phyloP scores from a whole-genome alignment of 2,888 invertebrate genomes.

The Steinernema carpocapsae region DNA sequence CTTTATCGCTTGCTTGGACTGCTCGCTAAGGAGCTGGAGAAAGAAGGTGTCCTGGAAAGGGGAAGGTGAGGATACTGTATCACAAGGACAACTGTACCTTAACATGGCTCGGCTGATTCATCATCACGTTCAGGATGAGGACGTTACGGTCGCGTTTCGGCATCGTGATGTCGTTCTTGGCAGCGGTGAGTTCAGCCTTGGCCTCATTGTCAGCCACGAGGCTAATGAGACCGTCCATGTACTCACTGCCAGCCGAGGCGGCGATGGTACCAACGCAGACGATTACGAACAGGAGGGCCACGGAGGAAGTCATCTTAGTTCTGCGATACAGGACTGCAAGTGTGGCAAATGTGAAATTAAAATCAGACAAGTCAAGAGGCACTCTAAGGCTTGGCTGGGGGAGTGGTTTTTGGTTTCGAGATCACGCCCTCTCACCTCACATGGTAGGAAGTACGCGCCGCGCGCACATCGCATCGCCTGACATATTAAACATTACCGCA shows the following conservation, averaged over 20 bases:
- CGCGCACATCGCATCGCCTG: background rate
- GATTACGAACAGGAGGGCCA: background rate
- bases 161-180: slow-evolving; percentile 6
- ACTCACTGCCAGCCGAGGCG: background rate
- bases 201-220: background rate
- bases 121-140: slow-evolving; percentile 26
- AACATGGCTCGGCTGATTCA: slow-evolving; percentile 9
- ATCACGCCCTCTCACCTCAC: background rate
- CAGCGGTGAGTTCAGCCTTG: slow-evolving; percentile 1
- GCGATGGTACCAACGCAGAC: background rate
- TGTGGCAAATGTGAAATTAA: no score
- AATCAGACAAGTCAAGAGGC: background rate
- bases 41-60: slow-evolving; percentile 17
- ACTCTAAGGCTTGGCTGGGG: no score
- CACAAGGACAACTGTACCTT: slow-evolving; percentile 1
- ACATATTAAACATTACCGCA: background rate
- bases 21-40: slow-evolving; percentile 1
- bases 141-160: slow-evolving; percentile 25
- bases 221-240: background rate
- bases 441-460: background rate
- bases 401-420: slow-evolving; percentile 2
- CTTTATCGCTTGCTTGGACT: background rate
- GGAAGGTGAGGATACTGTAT: background rate
- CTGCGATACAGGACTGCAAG: background rate
- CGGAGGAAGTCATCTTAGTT: slow-evolving; percentile 1